These are phyloP conservation scores for Sebastes matsubarae DNA, from an alignment of 2,797 vertebrate genomes.

Conservation along the genomic window DNA sequence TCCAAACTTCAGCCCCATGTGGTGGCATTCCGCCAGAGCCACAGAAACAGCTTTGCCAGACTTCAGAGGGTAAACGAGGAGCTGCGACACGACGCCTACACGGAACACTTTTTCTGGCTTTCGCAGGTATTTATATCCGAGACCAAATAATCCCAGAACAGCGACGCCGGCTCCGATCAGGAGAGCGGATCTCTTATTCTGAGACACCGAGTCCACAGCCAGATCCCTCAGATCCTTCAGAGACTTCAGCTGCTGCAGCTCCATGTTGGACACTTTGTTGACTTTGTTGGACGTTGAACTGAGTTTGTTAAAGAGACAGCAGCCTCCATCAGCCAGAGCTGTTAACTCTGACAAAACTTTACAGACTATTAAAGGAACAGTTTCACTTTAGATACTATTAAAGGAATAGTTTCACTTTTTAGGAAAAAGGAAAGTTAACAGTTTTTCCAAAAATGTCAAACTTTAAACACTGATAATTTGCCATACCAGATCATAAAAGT, in stretches of 20 bases:
- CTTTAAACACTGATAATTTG: too few relatives aligned
- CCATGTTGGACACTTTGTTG: slow-evolving; percentile 55
- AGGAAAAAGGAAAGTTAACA: too few relatives aligned
- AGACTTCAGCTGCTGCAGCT: background rate
- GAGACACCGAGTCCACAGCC: background rate
- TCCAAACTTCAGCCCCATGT: slow-evolving; percentile 85
- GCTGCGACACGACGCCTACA: slow-evolving; percentile 87
- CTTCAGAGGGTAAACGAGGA: slow-evolving; percentile 91
- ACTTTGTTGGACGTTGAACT: too few relatives aligned
- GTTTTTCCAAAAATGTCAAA: background rate
- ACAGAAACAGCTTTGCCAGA: slow-evolving; percentile 87
- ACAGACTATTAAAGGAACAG: too few relatives aligned
- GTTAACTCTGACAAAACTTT: too few relatives aligned
- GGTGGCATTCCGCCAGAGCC: slow-evolving; percentile 79
- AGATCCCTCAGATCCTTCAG: slow-evolving; percentile 38
- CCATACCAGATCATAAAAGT: too few relatives aligned
- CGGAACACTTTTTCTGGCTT: slow-evolving; percentile 66
- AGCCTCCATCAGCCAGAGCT: background rate
- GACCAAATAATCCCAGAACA: slow-evolving; percentile 60
- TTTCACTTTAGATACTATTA: too few relatives aligned
- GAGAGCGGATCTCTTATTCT: slow-evolving; percentile 43
- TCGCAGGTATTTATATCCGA: slow-evolving; percentile 71
- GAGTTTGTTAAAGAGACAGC: background rate
- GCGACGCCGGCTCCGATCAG: slow-evolving; percentile 66
- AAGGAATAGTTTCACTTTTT: too few relatives aligned